Percentiles rank a stretch among this genome's conserved stretches.
Evolutionary conservation across 2,797 vertebrate species (phyloP).

Genomic region (Onychomys arenicola): DNA sequence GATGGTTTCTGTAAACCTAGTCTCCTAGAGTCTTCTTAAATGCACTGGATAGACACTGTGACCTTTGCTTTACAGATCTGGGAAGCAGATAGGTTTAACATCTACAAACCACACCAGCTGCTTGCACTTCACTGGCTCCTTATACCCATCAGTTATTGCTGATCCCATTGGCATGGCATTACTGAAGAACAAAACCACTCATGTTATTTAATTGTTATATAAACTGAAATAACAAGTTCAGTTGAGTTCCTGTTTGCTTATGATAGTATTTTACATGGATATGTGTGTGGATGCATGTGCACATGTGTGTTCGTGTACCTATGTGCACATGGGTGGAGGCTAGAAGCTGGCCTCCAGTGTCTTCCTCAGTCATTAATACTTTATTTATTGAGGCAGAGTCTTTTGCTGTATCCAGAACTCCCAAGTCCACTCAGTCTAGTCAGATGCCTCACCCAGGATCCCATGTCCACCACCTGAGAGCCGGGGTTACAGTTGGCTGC

Average conservation of each 20-base stretch:
- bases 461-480: neutral
- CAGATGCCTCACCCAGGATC: neutral
- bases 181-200: slow-evolving; percentile 5
- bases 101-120: neutral
- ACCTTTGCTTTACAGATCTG: neutral
- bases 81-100: neutral
- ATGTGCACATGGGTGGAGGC: neutral
- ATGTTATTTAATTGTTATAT: neutral
- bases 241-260: neutral
- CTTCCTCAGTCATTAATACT: neutral
- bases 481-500: neutral
- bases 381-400: neutral
- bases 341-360: neutral
- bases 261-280: neutral
- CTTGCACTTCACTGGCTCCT: neutral
- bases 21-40: neutral
- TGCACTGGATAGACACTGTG: neutral
- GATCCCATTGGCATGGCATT: neutral
- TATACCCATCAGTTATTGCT: neutral
- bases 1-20: neutral
- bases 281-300: neutral
- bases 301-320: neutral
- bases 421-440: neutral
- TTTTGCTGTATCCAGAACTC: neutral
- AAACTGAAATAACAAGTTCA: slow-evolving; percentile 8